phyloP scores from a whole-genome alignment of 2,888 invertebrate genomes.

The Spodoptera littoralis region DNA sequence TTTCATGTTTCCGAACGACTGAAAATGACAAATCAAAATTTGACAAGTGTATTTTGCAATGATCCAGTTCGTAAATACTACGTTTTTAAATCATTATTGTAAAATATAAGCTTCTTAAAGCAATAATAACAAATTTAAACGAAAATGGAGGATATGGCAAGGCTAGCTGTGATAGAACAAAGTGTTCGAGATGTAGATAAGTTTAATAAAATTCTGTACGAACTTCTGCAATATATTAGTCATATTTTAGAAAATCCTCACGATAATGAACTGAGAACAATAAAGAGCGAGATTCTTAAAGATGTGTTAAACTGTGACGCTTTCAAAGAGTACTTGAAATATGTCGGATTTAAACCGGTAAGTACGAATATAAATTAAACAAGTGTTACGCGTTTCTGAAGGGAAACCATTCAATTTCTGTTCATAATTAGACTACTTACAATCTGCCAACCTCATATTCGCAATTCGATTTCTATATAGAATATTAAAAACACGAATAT shows the following conservation, averaged over 20 bases:
- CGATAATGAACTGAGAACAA: slow-evolving; percentile 71
- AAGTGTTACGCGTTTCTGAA: no score
- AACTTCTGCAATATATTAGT: slow-evolving; percentile 72
- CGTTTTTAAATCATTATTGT: slow-evolving; percentile 42
- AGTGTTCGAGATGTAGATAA: slow-evolving; percentile 69
- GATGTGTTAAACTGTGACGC: slow-evolving; percentile 65
- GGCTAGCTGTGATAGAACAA: slow-evolving; percentile 82
- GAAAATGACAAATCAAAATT: slow-evolving; percentile 80
- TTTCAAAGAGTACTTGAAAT: slow-evolving; percentile 78
- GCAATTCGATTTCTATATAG: no score
- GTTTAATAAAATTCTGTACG: slow-evolving; percentile 74
- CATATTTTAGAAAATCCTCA: slow-evolving; percentile 81
- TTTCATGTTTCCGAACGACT: slow-evolving; percentile 60
- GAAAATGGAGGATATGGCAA: slow-evolving; percentile 84
- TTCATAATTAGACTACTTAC: no score
- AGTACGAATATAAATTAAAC: slow-evolving; percentile 46
- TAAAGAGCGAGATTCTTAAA: slow-evolving; percentile 70
- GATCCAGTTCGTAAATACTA: slow-evolving; percentile 60
- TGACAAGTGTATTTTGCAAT: slow-evolving; percentile 72
- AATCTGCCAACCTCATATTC: no score
- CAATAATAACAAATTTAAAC: slow-evolving; percentile 40
- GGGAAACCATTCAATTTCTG: no score
- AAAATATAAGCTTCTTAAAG: slow-evolving; percentile 35
- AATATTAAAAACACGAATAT: no score
- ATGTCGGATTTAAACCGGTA: slow-evolving; percentile 79